Evolutionary conservation across 2,888 invertebrate genomes (phyloP), one percentile per base, ranked within the genome.

Genomic region (Antheraea yamamai): DNA sequence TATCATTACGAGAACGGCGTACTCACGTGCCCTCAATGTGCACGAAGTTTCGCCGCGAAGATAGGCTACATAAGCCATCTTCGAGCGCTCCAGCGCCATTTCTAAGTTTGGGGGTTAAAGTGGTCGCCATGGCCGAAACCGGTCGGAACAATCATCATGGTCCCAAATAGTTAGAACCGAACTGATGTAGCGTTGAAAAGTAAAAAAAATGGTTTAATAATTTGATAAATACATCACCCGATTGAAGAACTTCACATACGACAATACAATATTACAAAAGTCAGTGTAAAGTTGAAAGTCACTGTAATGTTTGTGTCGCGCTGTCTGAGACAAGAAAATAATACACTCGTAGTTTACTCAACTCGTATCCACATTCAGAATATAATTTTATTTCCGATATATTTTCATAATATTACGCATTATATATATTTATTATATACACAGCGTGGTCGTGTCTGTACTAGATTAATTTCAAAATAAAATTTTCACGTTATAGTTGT

Each of bases 291-390:
- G 10, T 61, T 10, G 61, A n/a, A 61, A 1, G 20, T 4, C 61
- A 10, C 61, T 61, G 0, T 61, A 23, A 61, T 61, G 12, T 23
- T 61, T 61, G 10, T 61, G 61, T n/a, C 7, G 61, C 23, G 12
- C 23, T 61, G 10, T 77, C 79, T 82, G 82, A 79, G 81, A 81
- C 79, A 83, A 78, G 83, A 83, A 83, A 85, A 83, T 81, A 82
- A 78, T 77, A 75, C 78, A 76, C 68, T 75, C 72, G 74, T 74
- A 76, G 77, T 76, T 72, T 75, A 39, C 73, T 39, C 68, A 20
- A 61, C 58, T 52, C 72, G 39, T 47, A 39, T 23, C 18, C 35
- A 20, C 39, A n/a, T 23, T 18, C 20, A 39, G 55, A 64, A 72
- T 61, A 58, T 61, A 26, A 55, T 23, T 66, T 30, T 1, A 30